Evolutionary conservation across 1,140 invertebrate genomes (phyloP).

Genomic region (Drosophila navojoa): DNA sequence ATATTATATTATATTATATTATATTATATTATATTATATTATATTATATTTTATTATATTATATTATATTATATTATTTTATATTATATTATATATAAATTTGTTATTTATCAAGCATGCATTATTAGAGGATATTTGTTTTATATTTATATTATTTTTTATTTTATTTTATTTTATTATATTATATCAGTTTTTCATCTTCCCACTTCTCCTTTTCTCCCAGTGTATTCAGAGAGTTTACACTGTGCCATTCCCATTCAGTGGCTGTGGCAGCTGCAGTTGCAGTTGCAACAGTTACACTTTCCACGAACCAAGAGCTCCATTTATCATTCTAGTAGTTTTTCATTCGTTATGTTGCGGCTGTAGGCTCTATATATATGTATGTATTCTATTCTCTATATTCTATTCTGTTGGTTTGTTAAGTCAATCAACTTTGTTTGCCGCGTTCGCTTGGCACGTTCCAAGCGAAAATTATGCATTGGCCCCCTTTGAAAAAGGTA

Average conservation of each 20-base stretch:
- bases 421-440: slow-evolving; percentile 51
- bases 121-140: no score
- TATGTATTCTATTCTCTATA: neutral
- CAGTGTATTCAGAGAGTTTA: neutral
- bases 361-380: slow-evolving; percentile 10
- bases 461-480: slow-evolving; percentile 23
- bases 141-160: no score
- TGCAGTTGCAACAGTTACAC: slow-evolving; percentile 12
- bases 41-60: no score
- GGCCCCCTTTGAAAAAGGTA: neutral
- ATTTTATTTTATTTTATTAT: no score
- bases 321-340: slow-evolving; percentile 21
- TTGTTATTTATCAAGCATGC: no score
- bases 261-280: slow-evolving; percentile 10
- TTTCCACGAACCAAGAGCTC: slow-evolving; percentile 9
- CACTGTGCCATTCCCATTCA: neutral
- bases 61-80: no score
- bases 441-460: slow-evolving; percentile 30
- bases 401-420: slow-evolving; percentile 3
- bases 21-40: no score
- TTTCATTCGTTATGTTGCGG: neutral
- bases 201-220: no score
- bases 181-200: no score
- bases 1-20: no score
- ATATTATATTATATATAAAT: no score